Conservation (phyloP, 2,113 vertebrate genomes). For the Aldabrachelys gigantea region DNA sequence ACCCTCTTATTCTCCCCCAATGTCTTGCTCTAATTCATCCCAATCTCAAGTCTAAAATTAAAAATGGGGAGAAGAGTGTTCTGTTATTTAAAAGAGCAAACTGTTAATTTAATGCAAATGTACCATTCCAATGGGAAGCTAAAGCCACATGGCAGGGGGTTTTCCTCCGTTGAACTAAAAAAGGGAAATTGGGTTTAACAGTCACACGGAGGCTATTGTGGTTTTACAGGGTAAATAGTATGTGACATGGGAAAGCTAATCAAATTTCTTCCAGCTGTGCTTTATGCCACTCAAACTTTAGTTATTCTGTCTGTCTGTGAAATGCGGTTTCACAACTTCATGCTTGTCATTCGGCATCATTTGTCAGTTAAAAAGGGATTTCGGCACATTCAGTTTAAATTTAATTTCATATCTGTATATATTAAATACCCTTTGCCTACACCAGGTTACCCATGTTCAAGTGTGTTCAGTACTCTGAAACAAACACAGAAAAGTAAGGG, state of each 20-base stretch:
- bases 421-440: not conserved
- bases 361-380: slow-evolving; percentile 12
- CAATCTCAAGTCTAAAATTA: not conserved
- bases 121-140: slow-evolving; percentile 25
- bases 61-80: slow-evolving; percentile 13
- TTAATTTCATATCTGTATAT: not conserved
- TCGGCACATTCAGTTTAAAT: not conserved
- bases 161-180: not conserved
- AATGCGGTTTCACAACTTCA: not conserved
- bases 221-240: not conserved
- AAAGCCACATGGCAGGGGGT: not conserved
- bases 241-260: not conserved
- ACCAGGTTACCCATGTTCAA: not conserved
- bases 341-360: not conserved
- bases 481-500: not conserved
- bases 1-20: not conserved
- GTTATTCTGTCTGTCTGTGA: not conserved
- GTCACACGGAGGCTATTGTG: not conserved
- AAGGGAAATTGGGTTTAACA: not conserved
- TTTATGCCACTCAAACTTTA: not conserved
- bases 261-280: not conserved
- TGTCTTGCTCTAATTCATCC: not conserved
- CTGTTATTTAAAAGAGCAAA: not conserved
- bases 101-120: not conserved
- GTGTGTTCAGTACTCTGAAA: not conserved